Evolutionary conservation across 2,113 vertebrate species (phyloP).

Genomic region (Carassius auratus): DNA sequence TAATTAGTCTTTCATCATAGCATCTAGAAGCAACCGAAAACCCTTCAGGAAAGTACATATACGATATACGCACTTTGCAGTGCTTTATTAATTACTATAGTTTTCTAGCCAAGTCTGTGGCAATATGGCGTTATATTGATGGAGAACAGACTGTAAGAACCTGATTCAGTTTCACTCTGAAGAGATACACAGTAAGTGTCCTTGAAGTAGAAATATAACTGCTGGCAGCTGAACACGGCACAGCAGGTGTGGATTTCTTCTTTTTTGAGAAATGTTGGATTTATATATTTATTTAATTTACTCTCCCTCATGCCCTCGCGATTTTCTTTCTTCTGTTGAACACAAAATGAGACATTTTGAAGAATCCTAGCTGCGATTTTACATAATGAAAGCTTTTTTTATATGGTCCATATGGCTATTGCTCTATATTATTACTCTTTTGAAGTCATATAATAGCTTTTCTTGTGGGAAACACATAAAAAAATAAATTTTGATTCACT

Average conservation of each 20-base stretch:
- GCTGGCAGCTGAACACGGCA: constrained; percentile 25
- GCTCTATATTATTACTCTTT: too few species aligned
- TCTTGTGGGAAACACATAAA: neutral
- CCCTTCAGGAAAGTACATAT: neutral
- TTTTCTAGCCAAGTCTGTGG: neutral
- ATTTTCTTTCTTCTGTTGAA: constrained; percentile 3
- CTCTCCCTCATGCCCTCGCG: neutral
- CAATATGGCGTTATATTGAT: neutral
- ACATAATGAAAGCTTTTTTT: neutral
- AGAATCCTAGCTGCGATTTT: neutral
- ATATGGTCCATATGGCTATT: too few species aligned
- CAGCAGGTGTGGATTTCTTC: neutral
- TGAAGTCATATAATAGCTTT: too few species aligned
- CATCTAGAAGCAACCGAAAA: neutral
- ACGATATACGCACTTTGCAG: neutral
- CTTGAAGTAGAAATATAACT: constrained; percentile 34
- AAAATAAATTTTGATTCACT: neutral
- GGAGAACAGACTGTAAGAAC: neutral
- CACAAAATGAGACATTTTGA: neutral
- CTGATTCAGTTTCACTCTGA: constrained; percentile 23
- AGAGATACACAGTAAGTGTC: constrained; percentile 31
- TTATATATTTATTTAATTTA: neutral
- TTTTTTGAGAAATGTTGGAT: neutral
- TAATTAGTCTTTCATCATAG: constrained; percentile 4
- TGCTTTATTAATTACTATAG: neutral